phyloP scores from a whole-genome alignment of 2,888 invertebrate genomes.

The Congeria kusceri region DNA sequence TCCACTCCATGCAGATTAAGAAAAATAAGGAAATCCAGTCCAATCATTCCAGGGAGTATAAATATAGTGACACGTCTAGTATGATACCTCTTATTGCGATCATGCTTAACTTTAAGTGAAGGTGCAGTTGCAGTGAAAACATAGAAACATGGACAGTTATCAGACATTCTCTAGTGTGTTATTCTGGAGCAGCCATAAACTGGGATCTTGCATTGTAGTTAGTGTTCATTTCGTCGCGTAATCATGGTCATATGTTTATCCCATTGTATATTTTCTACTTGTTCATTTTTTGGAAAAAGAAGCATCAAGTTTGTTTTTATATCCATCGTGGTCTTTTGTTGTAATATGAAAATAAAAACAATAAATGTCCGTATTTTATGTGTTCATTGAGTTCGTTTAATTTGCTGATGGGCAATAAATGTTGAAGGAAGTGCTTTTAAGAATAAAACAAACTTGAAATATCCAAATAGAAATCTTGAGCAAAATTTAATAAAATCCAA shows the following conservation, averaged over 20 bases:
- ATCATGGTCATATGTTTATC: constrained; percentile 21
- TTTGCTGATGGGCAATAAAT: constrained; percentile 29
- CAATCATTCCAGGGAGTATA: constrained; percentile 46
- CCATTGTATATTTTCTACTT: constrained; percentile 8
- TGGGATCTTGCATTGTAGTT: constrained; percentile 15
- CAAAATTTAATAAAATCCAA: no score
- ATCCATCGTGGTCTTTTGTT: constrained; percentile 38
- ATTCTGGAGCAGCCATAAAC: constrained; percentile 6
- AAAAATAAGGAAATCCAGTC: constrained; percentile 14
- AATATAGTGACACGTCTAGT: constrained; percentile 2
- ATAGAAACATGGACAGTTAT: not conserved
- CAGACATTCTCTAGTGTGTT: not conserved
- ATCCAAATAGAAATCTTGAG: no score
- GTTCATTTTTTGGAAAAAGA: constrained; percentile 18
- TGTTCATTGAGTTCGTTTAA: constrained; percentile 5
- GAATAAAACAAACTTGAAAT: no score
- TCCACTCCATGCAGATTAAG: constrained; percentile 20
- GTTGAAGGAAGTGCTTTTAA: constrained; percentile 40
- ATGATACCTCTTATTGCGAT: not conserved
- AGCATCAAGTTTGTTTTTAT: constrained; percentile 1
- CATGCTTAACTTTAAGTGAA: not conserved
- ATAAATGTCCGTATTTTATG: constrained; percentile 30
- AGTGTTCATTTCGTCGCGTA: constrained; percentile 32
- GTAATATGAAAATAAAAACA: constrained; percentile 18
- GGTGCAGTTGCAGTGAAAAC: not conserved